Evolutionary conservation across 2,888 invertebrate genomes (phyloP), one percentile per base, ranked within the genome.

Genomic region (Erannis defoliaria): DNA sequence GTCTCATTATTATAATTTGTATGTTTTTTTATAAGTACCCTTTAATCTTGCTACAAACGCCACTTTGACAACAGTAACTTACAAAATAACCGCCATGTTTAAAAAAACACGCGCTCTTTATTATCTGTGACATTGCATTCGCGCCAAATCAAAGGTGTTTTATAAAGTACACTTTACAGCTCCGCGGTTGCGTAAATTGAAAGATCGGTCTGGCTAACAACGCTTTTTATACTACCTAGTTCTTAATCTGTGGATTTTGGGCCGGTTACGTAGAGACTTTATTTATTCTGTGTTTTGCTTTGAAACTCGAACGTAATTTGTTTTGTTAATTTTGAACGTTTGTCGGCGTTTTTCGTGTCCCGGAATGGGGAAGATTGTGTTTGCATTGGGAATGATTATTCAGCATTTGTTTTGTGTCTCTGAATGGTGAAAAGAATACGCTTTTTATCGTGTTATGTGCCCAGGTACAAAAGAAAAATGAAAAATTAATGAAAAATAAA

Each of bases 301-400:
- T 89, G 86, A 69, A 85, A 82, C 74, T 77, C 82, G 78, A 86
- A 85, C 83, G 88, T 90, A 90, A 91, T 91, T 89, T 88, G 88
- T 90, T 91, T 91, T 90, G 90, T 91, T 91, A 91, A 90, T 90
- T 90, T 85, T 75, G 78, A 83, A 77, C 80, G 84, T 85, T 81
- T 82, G 83, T 75, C 82, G 80, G 77, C 74, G 83, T 87, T 85
- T 87, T 86, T 80, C 84, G 79, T 74, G 51, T 72, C 72, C 66
- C 73, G 73, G 63, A 76, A 77, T 73, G 82, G 80, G 78, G 78
- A 48, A 43, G 42, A 35, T 75, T 72, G 81, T 76, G 65, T 87
- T 76, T 76, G 49, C 68, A 5, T 46, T 40, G 62, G 68, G 70
- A 78, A 82, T 81, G 71, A 81, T 83, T 78, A 80, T 74, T 72